phyloP scores from a whole-genome alignment of 2,888 invertebrate genomes.

The Diaprepes abbreviatus region DNA sequence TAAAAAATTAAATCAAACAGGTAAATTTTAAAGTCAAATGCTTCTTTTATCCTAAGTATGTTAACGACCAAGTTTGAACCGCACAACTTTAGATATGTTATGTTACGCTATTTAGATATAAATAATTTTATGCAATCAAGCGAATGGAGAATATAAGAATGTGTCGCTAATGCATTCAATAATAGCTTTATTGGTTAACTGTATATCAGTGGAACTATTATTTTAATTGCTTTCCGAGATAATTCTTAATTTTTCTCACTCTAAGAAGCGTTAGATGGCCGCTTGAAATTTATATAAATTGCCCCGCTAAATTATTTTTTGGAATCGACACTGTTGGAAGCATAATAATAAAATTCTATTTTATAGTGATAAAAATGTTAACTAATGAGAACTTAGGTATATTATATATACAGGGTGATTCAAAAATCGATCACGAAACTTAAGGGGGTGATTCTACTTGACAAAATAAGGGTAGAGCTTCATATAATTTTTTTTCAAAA shows the following conservation, averaged over 20 bases:
- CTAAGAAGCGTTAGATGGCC: neutral
- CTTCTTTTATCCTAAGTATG: neutral
- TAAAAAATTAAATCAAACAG: neutral
- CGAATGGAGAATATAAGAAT: neutral
- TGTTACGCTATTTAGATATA: slow-evolving; percentile 4
- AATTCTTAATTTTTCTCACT: slow-evolving; percentile 27
- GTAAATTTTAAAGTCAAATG: neutral
- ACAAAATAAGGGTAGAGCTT: too few relatives aligned
- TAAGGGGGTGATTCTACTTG: too few relatives aligned
- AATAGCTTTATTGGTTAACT: slow-evolving; percentile 33
- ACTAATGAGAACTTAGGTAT: too few relatives aligned
- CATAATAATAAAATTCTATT: too few relatives aligned
- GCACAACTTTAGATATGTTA: slow-evolving; percentile 6
- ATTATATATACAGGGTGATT: too few relatives aligned
- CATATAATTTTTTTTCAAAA: too few relatives aligned
- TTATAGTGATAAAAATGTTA: too few relatives aligned
- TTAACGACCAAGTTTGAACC: neutral
- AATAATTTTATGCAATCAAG: slow-evolving; percentile 8
- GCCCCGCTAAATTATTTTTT: neutral
- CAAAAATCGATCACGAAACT: too few relatives aligned
- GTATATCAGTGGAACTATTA: slow-evolving; percentile 31
- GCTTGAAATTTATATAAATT: neutral
- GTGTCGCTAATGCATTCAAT: slow-evolving; percentile 18
- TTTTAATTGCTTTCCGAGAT: slow-evolving; percentile 36
- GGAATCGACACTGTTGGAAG: neutral